Percentiles rank a stretch among this genome's conserved stretches.
phyloP scores from a whole-genome alignment of 2,888 invertebrate species.

The Hypomecis atomaria region DNA sequence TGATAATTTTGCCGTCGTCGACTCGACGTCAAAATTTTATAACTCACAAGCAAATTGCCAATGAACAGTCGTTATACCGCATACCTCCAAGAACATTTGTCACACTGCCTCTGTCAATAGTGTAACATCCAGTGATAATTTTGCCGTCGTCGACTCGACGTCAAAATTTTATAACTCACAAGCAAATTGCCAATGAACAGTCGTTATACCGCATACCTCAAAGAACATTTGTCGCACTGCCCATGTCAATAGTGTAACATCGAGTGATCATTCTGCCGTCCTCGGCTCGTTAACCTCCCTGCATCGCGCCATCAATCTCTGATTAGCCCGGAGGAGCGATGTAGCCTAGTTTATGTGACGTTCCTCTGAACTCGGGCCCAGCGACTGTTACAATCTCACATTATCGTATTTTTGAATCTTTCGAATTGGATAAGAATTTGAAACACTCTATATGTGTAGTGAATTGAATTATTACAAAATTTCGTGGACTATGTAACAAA shows the following conservation, averaged over 20 bases:
- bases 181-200: too few species aligned
- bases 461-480: too few species aligned
- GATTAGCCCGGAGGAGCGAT: conserved; percentile 43
- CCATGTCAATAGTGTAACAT: conserved; percentile 32
- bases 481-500: too few species aligned
- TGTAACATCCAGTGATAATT: too few species aligned
- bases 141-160: too few species aligned
- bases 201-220: background rate
- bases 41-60: too few species aligned
- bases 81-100: background rate
- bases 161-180: too few species aligned
- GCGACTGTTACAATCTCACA: conserved; percentile 30
- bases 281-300: conserved; percentile 32
- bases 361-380: conserved; percentile 28
- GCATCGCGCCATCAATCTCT: conserved; percentile 41
- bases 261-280: conserved; percentile 23
- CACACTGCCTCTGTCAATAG: conserved; percentile 11
- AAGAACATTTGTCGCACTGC: background rate
- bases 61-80: too few species aligned
- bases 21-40: too few species aligned
- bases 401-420: conserved; percentile 25
- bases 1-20: too few species aligned
- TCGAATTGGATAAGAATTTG: background rate
- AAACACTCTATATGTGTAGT: background rate
- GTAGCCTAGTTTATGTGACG: conserved; percentile 39